Percentiles rank a stretch among this genome's conserved stretches.
These are phyloP conservation scores for Streptopelia turtur DNA, from an alignment of 2,797 vertebrate species.

Conservation along the genomic window DNA sequence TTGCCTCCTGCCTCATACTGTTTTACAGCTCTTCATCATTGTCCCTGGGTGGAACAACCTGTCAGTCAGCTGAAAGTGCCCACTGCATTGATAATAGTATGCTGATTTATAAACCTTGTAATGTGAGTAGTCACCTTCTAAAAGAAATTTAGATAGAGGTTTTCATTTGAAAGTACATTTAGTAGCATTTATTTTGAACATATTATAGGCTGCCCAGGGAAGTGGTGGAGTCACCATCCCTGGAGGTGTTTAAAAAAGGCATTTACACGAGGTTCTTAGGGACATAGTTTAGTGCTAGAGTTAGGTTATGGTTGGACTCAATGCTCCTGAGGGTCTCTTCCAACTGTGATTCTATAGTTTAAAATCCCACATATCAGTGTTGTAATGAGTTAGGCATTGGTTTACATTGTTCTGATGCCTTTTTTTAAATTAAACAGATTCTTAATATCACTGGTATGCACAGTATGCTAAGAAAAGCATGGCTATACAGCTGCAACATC, in stretches of 20 bases:
- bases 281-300: too few relatives aligned
- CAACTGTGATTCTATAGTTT: background rate
- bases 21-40: background rate
- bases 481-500: background rate
- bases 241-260: too few relatives aligned
- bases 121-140: background rate
- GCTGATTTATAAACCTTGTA: conserved; percentile 17
- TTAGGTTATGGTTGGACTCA: too few relatives aligned
- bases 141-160: background rate
- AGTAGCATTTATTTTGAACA: background rate
- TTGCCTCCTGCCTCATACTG: background rate
- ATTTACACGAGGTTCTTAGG: too few relatives aligned
- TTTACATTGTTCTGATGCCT: background rate
- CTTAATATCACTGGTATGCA: background rate
- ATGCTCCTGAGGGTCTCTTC: too few relatives aligned
- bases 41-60: background rate
- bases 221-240: too few relatives aligned
- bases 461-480: background rate
- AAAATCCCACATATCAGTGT: background rate
- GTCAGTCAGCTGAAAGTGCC: background rate
- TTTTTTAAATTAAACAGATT: background rate
- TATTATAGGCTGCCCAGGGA: background rate
- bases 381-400: background rate
- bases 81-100: background rate
- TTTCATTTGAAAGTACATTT: background rate